A percentile compares a stretch with the other conserved stretches of the same genome.
phyloP scores from a whole-genome alignment of 2,888 invertebrate genomes.

The Harpagoxenus sublaevis region DNA sequence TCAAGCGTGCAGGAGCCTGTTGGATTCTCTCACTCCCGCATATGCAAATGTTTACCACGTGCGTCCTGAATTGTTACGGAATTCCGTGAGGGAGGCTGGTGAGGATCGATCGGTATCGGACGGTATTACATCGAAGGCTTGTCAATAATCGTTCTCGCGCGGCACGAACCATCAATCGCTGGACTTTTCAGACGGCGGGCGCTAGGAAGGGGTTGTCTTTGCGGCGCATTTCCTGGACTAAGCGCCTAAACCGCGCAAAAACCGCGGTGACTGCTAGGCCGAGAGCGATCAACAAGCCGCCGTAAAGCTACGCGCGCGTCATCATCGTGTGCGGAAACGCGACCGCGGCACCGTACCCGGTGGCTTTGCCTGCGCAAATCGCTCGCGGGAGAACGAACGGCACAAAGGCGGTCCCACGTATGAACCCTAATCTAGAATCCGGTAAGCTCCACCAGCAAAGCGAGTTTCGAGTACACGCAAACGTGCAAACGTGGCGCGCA shows the following conservation, averaged over 20 bases:
- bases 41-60: slow-evolving; percentile 27
- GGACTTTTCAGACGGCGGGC: background rate
- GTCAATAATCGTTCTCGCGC: slow-evolving; percentile 12
- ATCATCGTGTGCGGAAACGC: slow-evolving; percentile 8
- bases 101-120: slow-evolving; percentile 21
- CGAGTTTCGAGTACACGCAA: slow-evolving; percentile 4
- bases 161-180: background rate
- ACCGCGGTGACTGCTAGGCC: background rate
- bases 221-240: background rate
- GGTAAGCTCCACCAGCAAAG: background rate
- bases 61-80: slow-evolving; percentile 15
- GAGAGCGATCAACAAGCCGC: background rate
- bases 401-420: background rate
- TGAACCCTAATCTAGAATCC: background rate
- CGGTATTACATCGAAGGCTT: slow-evolving; percentile 7
- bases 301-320: background rate
- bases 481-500: background rate
- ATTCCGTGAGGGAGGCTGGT: background rate
- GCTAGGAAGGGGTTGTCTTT: background rate
- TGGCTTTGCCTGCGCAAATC: slow-evolving; percentile 31
- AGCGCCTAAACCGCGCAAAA: background rate
- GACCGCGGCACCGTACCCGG: background rate
- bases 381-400: slow-evolving; percentile 2
- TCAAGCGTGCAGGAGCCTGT: background rate
- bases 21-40: background rate